Base-by-base conservation (phyloP, 1,140 invertebrate genomes). In the Pseudomyrmex gracilis region DNA sequence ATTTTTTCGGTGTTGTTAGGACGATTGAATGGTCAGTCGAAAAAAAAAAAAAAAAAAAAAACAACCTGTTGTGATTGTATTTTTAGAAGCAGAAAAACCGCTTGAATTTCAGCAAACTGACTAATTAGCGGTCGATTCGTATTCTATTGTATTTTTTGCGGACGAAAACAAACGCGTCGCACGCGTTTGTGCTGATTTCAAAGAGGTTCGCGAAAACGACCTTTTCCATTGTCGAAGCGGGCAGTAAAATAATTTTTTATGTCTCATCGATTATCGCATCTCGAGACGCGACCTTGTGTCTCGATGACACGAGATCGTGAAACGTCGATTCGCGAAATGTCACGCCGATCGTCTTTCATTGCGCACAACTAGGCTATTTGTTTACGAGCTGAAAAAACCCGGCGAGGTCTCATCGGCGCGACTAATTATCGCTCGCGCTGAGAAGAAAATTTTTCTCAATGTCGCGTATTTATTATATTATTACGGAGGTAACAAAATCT, bases 401-500 rank as follows among this genome's bases (percentile, higher is more conserved):
- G 15, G 4, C 51, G 47, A 67, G 49, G 34, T 49, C 13, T 78
- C 13, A 34, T n/a, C n/a, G 20, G 43, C 15, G n/a, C 45, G 20
- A 55, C n/a, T 68, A 53, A 70, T 78, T 70, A 12, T 20, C 34
- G 17, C 57, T 5, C 15, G 13, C 2, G 13, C 2, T 1, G 2
- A 20, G 3, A 15, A 20, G 20, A 76, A 55, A 64, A 64, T 64
- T 17, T 64, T 4, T 9, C 8, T 24, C 43, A 12, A 34, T 34
- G 34, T 34, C 34, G 34, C 34, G 34, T 4, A 34, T 47, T 10
- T 3, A 34, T 5, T 17, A 5, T 17, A 5, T 17, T 34, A 10
- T 13, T 22, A 51, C 20, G 34, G 17, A 63, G 64, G 34, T 34
- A 66, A 66, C 55, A 20, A 63, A 74, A 63, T 74, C 20, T 61